Conservation (phyloP, 2,888 invertebrate species). For the Scaptomyza tumidula region DNA sequence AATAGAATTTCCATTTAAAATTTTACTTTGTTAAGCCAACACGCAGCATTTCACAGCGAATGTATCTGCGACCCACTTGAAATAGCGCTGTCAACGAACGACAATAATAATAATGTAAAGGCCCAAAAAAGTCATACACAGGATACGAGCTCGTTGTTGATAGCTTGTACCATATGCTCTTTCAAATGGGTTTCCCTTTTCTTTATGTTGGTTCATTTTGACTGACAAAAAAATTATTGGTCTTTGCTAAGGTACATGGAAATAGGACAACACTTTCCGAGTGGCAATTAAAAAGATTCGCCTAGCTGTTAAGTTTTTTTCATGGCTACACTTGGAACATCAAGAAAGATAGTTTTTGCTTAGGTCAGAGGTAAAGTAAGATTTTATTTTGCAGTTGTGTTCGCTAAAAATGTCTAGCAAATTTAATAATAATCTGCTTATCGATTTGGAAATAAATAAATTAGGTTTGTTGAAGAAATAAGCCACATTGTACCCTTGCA, state of each 20-base stretch:
- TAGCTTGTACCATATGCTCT: constrained; percentile 6
- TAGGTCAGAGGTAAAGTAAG: too few species aligned
- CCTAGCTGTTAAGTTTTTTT: background rate
- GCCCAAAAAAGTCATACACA: background rate
- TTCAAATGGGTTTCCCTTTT: constrained; percentile 7
- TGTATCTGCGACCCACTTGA: constrained; percentile 40
- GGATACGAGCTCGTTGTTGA: background rate
- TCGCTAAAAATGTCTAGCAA: too few species aligned
- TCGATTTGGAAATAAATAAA: too few species aligned
- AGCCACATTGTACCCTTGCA: too few species aligned
- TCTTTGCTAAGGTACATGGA: background rate
- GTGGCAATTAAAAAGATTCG: constrained; percentile 34
- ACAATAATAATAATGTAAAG: constrained; percentile 41
- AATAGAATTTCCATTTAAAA: background rate
- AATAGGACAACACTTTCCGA: background rate
- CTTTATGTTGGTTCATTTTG: background rate
- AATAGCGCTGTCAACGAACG: constrained; percentile 29
- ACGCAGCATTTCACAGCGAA: constrained; percentile 8
- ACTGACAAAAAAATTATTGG: background rate
- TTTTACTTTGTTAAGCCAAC: constrained; percentile 43
- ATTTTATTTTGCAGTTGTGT: too few species aligned
- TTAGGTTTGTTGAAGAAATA: too few species aligned
- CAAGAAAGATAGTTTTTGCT: too few species aligned
- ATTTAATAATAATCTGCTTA: too few species aligned
- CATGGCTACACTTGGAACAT: background rate